phyloP scores from a whole-genome alignment of 2,888 invertebrate species.

The Cinara cedri region DNA sequence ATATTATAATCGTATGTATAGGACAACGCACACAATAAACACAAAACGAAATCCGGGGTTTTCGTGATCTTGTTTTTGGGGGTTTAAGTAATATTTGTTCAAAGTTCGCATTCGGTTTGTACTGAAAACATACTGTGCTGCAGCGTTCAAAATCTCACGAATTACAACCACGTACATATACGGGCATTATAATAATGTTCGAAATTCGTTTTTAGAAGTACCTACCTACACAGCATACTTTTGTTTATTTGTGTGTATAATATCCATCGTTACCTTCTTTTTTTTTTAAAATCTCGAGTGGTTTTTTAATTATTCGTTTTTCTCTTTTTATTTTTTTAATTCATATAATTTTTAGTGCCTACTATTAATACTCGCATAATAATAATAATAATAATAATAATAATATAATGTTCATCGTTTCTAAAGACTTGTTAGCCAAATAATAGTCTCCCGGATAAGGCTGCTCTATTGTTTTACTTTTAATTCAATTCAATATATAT shows the following conservation, averaged over 20 bases:
- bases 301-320: background rate
- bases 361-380: background rate
- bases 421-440: background rate
- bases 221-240: background rate
- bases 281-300: background rate
- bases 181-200: constrained; percentile 5
- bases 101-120: constrained; percentile 27
- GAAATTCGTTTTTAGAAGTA: constrained; percentile 17
- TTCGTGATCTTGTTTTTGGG: background rate
- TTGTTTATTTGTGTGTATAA: constrained; percentile 3
- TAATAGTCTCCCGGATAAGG: background rate
- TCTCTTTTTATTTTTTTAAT: background rate
- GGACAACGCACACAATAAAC: constrained; percentile 19
- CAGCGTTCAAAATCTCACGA: constrained; percentile 20
- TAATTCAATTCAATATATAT: background rate
- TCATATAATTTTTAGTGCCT: background rate
- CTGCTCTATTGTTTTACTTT: background rate
- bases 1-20: too few species aligned
- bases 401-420: background rate
- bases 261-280: background rate
- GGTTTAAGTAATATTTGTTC: constrained; percentile 38
- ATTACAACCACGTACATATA: background rate
- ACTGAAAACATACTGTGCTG: constrained; percentile 9
- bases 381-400: too few species aligned
- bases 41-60: constrained; percentile 4